Percentiles rank a stretch among this genome's conserved stretches.
Conservation (phyloP, 1,140 invertebrate species). For the Saccostrea echinata region DNA sequence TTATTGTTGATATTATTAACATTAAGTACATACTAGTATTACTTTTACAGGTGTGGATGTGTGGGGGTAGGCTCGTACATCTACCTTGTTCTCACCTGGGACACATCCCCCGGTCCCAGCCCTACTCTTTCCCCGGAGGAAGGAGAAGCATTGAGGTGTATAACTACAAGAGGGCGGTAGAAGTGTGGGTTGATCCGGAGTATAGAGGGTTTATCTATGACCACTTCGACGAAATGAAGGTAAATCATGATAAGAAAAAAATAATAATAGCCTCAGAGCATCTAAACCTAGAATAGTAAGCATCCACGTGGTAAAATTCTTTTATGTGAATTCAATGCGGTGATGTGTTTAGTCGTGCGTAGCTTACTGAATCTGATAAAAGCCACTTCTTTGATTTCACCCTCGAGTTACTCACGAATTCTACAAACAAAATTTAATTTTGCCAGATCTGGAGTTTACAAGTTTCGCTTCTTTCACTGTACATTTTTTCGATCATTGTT, state of each 20-base stretch:
- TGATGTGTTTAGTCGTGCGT: too few relatives aligned
- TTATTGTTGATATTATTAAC: neutral
- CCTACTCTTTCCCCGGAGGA: slow-evolving; percentile 95
- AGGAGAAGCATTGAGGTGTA: slow-evolving; percentile 68
- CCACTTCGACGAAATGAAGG: slow-evolving; percentile 72
- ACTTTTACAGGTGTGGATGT: slow-evolving; percentile 95
- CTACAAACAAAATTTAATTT: too few relatives aligned
- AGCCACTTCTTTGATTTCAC: too few relatives aligned
- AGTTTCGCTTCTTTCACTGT: too few relatives aligned
- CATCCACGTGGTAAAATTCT: too few relatives aligned
- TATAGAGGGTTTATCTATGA: slow-evolving; percentile 72
- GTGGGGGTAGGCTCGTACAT: slow-evolving; percentile 96
- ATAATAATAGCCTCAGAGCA: too few relatives aligned
- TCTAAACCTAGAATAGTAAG: too few relatives aligned
- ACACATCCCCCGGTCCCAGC: slow-evolving; percentile 89
- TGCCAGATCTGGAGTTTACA: too few relatives aligned
- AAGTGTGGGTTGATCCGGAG: slow-evolving; percentile 74
- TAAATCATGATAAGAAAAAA: slow-evolving; percentile 29
- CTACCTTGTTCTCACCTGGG: slow-evolving; percentile 81
- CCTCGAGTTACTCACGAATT: too few relatives aligned
- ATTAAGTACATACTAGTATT: neutral
- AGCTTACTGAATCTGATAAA: too few relatives aligned
- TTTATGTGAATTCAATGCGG: too few relatives aligned
- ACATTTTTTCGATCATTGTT: too few relatives aligned
- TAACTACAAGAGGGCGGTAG: slow-evolving; percentile 76